Evolutionary conservation across 2,888 invertebrate genomes (phyloP), one percentile per base, ranked within the genome.

Genomic region (Mimumesa dahlbomi): DNA sequence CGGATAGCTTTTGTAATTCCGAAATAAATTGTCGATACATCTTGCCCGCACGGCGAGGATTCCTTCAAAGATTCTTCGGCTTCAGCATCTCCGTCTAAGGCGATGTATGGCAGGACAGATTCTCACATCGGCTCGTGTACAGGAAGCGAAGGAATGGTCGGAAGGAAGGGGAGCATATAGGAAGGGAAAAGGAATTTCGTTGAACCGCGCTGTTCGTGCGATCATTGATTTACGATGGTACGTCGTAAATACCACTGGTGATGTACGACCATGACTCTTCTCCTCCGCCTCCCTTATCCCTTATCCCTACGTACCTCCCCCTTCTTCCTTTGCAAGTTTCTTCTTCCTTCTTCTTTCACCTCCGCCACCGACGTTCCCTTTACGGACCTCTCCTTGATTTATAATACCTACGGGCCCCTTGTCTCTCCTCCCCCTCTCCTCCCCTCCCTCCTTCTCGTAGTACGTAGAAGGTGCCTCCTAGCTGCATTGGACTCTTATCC

Each of bases 151-250:
- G 71, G 73, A 65, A 68, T 31, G 66, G 66, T 56, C 63, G 81
- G 69, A 66, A 61, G 75, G 66, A 64, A 67, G 59, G 67, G 43
- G 54, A 65, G 65, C 50, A 66, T 65, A 68, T 76, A 72, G 79
- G 82, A 70, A 79, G 69, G 73, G 77, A 71, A 79, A 68, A 78
- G 75, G 82, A 82, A 82, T 83, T 81, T 81, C 75, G 81, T 80
- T 76, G 75, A 82, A 82, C 76, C 75, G 68, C 73, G 77, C 59
- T 68, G 76, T 82, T 74, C 69, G 75, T 77, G 76, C 78, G 82
- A 84, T 84, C 83, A 83, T 83, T 84, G 83, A 84, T 84, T 84
- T 84, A 84, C 83, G 83, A 78, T 81, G 84, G 82, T 81, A 77
- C 77, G 78, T 82, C 78, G 82, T 83, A 82, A 84, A 83, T 82